These are phyloP conservation scores for Aleiodes leptofemur DNA, from an alignment of 2,888 invertebrate genomes.

Conservation along the genomic window DNA sequence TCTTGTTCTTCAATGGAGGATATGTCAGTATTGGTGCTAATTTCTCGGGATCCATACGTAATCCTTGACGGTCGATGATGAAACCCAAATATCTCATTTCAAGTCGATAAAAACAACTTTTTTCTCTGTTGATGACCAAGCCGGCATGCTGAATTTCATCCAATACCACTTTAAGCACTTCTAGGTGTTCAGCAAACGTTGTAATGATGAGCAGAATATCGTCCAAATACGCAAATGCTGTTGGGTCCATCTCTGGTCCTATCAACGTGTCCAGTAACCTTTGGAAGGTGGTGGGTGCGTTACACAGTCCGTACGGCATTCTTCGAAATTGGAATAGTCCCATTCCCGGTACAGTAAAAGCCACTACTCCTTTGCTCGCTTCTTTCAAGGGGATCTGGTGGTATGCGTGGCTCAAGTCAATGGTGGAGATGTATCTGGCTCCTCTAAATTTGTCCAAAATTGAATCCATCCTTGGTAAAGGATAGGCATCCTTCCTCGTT, in stretches of 20 bases:
- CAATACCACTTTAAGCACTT: conserved; percentile 33
- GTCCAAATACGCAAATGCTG: conserved; percentile 50
- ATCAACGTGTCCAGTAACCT: conserved; percentile 60
- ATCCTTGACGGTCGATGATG: conserved; percentile 54
- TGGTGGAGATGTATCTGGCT: conserved; percentile 62
- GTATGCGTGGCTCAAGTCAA: conserved; percentile 64
- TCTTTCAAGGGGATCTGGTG: conserved; percentile 58
- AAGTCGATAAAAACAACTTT: conserved; percentile 43
- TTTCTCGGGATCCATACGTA: conserved; percentile 48
- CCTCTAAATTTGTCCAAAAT: conserved; percentile 62
- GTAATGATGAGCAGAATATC: conserved; percentile 50
- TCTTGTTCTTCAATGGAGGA: conserved; percentile 51
- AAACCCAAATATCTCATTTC: conserved; percentile 60
- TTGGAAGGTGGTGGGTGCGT: too few species aligned
- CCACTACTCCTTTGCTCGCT: conserved; percentile 57
- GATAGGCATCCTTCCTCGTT: too few species aligned
- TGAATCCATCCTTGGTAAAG: conserved; percentile 60
- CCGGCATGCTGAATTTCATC: conserved; percentile 14
- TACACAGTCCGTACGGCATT: conserved; percentile 63
- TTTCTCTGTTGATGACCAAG: conserved; percentile 36
- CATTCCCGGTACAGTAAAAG: conserved; percentile 61
- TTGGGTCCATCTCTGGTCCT: conserved; percentile 49
- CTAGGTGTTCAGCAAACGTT: conserved; percentile 48
- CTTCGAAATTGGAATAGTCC: conserved; percentile 62
- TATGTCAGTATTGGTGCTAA: conserved; percentile 47